Evolutionary conservation across 2,113 vertebrate species (phyloP).

Genomic region (Aspiorhynchus laticeps): DNA sequence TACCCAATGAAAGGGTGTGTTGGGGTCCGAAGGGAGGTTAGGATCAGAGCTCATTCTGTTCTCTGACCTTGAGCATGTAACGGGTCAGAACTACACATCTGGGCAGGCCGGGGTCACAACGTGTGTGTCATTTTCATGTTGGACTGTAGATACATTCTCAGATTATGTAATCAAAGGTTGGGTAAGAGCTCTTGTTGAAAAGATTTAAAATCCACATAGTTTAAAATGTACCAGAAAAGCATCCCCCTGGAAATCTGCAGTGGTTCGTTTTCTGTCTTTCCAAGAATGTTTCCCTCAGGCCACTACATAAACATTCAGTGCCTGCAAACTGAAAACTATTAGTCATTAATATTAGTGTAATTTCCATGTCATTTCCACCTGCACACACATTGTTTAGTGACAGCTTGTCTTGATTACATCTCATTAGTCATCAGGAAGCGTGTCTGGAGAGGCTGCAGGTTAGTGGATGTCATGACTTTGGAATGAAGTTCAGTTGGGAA

Average conservation of each 20-base stretch:
- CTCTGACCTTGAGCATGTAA: conserved; percentile 4
- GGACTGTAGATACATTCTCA: neutral
- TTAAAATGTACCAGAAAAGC: neutral
- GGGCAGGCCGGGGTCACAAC: neutral
- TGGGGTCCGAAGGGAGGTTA: neutral
- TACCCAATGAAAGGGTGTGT: neutral
- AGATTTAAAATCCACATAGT: neutral
- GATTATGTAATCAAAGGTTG: conserved; percentile 31
- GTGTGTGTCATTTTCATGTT: neutral
- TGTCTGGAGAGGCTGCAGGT: conserved; percentile 19
- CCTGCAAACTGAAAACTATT: neutral
- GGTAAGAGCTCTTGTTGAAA: neutral
- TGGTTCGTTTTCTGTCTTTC: neutral
- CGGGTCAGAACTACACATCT: neutral
- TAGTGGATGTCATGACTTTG: conserved; percentile 31
- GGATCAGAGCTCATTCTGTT: conserved; percentile 25
- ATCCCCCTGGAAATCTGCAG: neutral
- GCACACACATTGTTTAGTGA: conserved; percentile 20
- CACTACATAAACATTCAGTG: neutral
- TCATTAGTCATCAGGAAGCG: conserved; percentile 46
- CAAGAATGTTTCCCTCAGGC: neutral
- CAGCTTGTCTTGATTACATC: conserved; percentile 16
- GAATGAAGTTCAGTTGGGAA: conserved; percentile 38
- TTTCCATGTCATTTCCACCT: conserved; percentile 37
- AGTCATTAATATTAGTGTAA: conserved; percentile 30